Base-by-base conservation (phyloP, 2,113 vertebrate species). In the Choloepus hoffmanni region DNA sequence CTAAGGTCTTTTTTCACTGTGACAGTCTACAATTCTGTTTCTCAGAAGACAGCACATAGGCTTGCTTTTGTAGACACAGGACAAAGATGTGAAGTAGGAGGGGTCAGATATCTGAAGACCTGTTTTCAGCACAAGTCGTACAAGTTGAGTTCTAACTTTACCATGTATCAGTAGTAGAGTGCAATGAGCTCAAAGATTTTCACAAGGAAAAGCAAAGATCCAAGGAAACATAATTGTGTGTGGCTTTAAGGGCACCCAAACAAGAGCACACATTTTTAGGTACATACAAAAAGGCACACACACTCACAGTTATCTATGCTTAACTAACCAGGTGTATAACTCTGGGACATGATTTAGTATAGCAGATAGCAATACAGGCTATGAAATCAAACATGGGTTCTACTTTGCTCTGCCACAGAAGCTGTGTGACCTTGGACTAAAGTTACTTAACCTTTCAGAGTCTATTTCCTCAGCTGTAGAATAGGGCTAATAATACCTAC, bases 1-100 rank as follows among this genome's bases (percentile, higher is more conserved):
- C n/a, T 68, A 95, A 82, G 21, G 30, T 90, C n/a, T 92, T 19
- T 92, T 92, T 72, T 81, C 33, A 79, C 73, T 85, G 26, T 50
- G 14, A 92, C 6, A 48, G 15, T 79, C 45, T 73, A 62, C 15
- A 45, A 76, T 70, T 92, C 79, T 65, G 28, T 79, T 95, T 93
- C 70, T 96, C 76, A 94, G 70, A 96, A 89, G 70, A 86, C 3
- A 86, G 26, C 13, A 55, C 23, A 62, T 1, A 95, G 36, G 50
- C 36, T 65, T 92, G 85, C 28, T 88, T 94, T 62, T 68, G 43
- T 77, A 90, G 60, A 81, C 50, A 83, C 4, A 94, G 33, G 77
- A 73, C 18, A 65, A 23, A 62, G 23, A 62, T 68, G 67, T 30
- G 28, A 21, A 55, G 43, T 68, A 28, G 63, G 33, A 60, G 28